Conservation (phyloP, 2,797 vertebrate genomes). For the Spinus pinus region DNA sequence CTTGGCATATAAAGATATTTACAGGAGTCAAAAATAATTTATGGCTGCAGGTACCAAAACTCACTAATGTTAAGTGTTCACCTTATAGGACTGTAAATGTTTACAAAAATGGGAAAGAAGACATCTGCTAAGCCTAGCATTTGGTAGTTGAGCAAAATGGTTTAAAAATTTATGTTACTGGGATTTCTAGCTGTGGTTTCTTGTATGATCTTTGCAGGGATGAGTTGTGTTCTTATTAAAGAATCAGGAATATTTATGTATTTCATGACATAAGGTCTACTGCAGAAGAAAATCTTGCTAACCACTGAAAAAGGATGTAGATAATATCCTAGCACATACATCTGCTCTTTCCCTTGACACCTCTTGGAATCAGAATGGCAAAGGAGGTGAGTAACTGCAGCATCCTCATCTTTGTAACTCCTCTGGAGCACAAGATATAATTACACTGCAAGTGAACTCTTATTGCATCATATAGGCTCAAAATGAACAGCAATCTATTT, state of each 20-base stretch:
- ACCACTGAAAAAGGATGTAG: not conserved
- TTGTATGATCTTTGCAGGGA: not conserved
- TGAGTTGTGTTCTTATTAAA: not conserved
- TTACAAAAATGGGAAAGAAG: constrained; percentile 16
- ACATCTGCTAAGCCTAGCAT: constrained; percentile 2
- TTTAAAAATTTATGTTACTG: not conserved
- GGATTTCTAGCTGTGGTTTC: not conserved
- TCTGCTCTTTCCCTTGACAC: not conserved
- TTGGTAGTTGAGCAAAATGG: not conserved
- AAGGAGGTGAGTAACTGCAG: not conserved
- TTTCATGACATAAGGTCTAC: not conserved
- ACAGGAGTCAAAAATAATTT: not conserved
- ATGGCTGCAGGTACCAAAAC: not conserved
- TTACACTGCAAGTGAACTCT: constrained; percentile 39
- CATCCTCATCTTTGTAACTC: not conserved
- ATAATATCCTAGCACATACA: not conserved
- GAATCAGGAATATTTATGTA: not conserved
- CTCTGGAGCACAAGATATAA: not conserved
- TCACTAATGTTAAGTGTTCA: not conserved
- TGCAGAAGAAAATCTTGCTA: not conserved
- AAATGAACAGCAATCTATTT: constrained; percentile 67
- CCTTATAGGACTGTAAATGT: not conserved
- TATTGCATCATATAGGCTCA: constrained; percentile 22
- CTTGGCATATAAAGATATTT: not conserved
- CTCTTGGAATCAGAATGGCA: not conserved